These are phyloP conservation scores for Carlito syrichta DNA, from an alignment of 2,113 vertebrate genomes.

Conservation along the genomic window DNA sequence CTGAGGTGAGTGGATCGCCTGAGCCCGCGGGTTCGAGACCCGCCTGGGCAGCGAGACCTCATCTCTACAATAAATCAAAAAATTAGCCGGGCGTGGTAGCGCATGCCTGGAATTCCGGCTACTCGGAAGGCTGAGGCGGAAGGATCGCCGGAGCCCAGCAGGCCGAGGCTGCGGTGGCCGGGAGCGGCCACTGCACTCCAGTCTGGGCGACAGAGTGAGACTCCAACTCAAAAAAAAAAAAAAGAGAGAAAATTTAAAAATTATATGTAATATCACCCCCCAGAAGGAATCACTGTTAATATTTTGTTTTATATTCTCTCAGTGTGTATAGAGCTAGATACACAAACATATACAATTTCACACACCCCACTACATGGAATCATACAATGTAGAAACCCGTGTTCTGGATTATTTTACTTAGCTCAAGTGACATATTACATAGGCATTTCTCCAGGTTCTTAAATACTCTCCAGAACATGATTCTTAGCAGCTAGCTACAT, in stretches of 20 bases:
- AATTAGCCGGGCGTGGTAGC: no score
- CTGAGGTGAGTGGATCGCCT: no score
- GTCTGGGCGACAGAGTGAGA: no score
- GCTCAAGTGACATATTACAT: neutral
- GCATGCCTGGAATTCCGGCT: no score
- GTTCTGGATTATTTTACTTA: conserved; percentile 5
- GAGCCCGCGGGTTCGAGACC: no score
- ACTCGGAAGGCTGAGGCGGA: no score
- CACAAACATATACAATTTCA: neutral
- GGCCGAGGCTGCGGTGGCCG: no score
- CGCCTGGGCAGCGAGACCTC: no score
- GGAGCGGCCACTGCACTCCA: no score
- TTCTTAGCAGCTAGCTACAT: conserved; percentile 18
- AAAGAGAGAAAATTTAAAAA: neutral
- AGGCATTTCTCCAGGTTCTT: neutral
- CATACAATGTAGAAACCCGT: neutral
- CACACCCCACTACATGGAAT: neutral
- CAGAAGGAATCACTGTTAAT: neutral
- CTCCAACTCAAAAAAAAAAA: no score
- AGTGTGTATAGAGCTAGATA: neutral
- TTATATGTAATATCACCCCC: neutral
- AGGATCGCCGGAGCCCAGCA: no score
- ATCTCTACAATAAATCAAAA: no score
- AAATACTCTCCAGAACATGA: neutral
- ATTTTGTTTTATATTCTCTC: neutral